phyloP scores from a whole-genome alignment of 2,888 invertebrate species.

The Ichneumon xanthorius region DNA sequence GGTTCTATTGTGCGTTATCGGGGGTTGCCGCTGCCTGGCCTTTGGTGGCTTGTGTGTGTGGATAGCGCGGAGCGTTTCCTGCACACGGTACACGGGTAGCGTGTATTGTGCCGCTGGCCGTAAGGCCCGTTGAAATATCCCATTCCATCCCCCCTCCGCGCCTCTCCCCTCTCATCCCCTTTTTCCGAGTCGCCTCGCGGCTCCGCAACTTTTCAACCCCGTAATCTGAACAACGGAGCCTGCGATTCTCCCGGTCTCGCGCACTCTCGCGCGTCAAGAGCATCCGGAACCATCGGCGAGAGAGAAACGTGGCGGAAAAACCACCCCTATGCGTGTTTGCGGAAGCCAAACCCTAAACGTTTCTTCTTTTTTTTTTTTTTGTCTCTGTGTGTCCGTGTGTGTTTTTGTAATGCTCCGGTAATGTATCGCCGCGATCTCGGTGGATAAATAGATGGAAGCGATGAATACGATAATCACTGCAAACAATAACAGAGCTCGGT shows the following conservation, averaged over 20 bases:
- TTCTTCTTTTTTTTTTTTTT: constrained; percentile 40
- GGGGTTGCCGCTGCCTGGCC: constrained; percentile 68
- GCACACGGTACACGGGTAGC: constrained; percentile 44
- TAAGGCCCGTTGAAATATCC: constrained; percentile 60
- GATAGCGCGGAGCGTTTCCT: constrained; percentile 45
- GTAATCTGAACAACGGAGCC: constrained; percentile 62
- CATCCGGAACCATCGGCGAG: constrained; percentile 57
- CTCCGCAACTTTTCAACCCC: constrained; percentile 70
- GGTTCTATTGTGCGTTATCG: constrained; percentile 76
- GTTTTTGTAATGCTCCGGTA: constrained; percentile 41
- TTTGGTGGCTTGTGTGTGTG: constrained; percentile 46
- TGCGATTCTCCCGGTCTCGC: constrained; percentile 21
- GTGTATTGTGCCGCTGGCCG: constrained; percentile 56
- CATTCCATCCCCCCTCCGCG: constrained; percentile 18
- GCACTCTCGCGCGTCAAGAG: constrained; percentile 42
- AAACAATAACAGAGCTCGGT: constrained; percentile 47
- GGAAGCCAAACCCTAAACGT: constrained; percentile 66
- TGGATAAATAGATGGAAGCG: constrained; percentile 35
- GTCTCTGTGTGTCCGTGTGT: constrained; percentile 46
- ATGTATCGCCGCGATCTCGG: constrained; percentile 36
- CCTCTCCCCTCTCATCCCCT: not conserved
- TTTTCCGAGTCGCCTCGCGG: constrained; percentile 53
- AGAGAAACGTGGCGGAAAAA: constrained; percentile 64
- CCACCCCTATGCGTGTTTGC: constrained; percentile 71
- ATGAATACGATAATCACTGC: constrained; percentile 67